These are phyloP conservation scores for Myiothlypis chrysogaster DNA, from an alignment of 2,797 vertebrate genomes.

Conservation along the genomic window DNA sequence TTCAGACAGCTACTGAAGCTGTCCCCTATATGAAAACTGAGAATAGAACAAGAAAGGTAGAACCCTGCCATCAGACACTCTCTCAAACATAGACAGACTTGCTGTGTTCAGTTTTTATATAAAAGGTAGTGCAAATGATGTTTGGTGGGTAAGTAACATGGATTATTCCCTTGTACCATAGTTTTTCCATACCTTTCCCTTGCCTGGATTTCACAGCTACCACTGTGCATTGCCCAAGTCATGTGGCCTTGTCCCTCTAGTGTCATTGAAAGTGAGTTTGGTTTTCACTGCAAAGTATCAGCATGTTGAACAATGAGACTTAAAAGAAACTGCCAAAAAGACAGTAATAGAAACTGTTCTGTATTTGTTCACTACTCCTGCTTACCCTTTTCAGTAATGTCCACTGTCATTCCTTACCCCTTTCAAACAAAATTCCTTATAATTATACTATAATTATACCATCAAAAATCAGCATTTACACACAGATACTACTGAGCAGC, in stretches of 20 bases:
- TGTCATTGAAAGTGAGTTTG: not conserved
- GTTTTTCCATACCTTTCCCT: not conserved
- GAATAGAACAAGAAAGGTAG: not conserved
- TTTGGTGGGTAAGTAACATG: not conserved
- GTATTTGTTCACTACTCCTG: not conserved
- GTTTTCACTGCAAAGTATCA: not conserved
- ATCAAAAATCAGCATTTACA: not conserved
- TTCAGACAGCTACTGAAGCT: not conserved
- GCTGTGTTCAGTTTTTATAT: not conserved
- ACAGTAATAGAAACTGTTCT: not conserved
- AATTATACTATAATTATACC: not conserved
- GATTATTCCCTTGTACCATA: not conserved
- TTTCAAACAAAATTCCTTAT: not conserved
- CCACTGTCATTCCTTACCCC: not conserved
- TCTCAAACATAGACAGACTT: not conserved
- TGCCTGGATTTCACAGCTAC: not conserved
- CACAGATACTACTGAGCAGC: not conserved
- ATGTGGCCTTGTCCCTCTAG: not conserved
- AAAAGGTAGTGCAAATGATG: not conserved
- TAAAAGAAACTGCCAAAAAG: not conserved
- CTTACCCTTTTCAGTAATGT: not conserved
- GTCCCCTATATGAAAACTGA: not conserved
- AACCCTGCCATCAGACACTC: not conserved
- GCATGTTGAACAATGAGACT: not conserved
- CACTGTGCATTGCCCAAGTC: not conserved